Conservation (phyloP, 2,113 vertebrate species). For the Podarcis cretensis region DNA sequence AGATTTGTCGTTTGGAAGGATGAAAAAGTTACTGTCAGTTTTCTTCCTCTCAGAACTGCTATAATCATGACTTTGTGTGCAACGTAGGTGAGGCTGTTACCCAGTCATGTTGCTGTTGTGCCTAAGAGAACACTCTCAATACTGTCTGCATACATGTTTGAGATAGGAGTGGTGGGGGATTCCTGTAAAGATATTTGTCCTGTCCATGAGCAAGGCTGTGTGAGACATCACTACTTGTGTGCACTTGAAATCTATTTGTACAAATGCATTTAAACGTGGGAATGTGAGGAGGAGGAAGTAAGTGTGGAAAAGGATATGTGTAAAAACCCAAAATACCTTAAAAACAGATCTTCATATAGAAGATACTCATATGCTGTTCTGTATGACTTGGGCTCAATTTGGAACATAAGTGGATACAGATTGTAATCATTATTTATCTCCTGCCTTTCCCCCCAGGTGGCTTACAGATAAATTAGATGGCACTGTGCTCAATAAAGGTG, state of each 20-base stretch:
- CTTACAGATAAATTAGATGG: neutral
- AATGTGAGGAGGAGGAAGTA: neutral
- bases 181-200: neutral
- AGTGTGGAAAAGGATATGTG: neutral
- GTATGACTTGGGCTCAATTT: no score
- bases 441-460: no score
- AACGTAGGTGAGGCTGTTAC: neutral
- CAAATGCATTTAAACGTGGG: neutral
- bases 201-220: neutral
- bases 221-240: neutral
- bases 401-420: neutral
- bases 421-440: no score
- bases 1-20: slow-evolving; percentile 58
- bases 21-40: slow-evolving; percentile 70
- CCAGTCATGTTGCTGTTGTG: neutral
- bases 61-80: slow-evolving; percentile 11
- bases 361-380: neutral
- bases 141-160: neutral
- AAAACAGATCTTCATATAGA: neutral
- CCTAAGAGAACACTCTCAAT: neutral
- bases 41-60: slow-evolving; percentile 14
- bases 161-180: neutral
- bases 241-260: neutral
- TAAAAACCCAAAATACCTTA: neutral
- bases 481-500: neutral